These are phyloP conservation scores for Rhynchotus rufescens DNA, from an alignment of 2,797 vertebrate genomes.

Conservation along the genomic window DNA sequence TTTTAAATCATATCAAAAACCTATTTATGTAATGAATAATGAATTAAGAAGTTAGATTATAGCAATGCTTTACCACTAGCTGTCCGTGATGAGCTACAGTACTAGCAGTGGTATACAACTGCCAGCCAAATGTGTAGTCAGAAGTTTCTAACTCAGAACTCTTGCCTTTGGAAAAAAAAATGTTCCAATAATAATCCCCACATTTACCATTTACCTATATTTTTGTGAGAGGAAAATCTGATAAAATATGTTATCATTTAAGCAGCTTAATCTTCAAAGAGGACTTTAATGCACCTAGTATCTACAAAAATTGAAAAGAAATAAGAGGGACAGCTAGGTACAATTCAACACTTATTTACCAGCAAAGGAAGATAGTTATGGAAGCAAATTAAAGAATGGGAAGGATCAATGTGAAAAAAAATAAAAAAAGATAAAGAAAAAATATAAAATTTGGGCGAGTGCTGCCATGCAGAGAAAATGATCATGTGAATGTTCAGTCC, in stretches of 20 bases:
- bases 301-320: background rate
- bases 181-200: background rate
- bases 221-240: background rate
- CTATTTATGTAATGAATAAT: background rate
- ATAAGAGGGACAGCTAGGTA: background rate
- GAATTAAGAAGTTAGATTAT: background rate
- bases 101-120: background rate
- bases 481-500: background rate
- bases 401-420: background rate
- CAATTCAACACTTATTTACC: background rate
- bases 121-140: background rate
- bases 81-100: background rate
- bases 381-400: background rate
- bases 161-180: background rate
- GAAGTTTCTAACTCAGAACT: background rate
- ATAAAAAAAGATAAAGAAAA: background rate
- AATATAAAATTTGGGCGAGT: background rate
- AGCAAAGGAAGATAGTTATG: background rate
- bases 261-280: background rate
- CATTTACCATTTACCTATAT: too few species aligned
- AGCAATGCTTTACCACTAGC: background rate
- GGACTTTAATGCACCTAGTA: rapidly evolving
- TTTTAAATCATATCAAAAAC: background rate
- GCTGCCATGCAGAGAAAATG: background rate
- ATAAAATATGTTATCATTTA: background rate